A percentile compares a stretch with the other conserved stretches of the same genome.
Conservation (phyloP, 2,113 vertebrate genomes). For the Oxygymnocypris stewartii region DNA sequence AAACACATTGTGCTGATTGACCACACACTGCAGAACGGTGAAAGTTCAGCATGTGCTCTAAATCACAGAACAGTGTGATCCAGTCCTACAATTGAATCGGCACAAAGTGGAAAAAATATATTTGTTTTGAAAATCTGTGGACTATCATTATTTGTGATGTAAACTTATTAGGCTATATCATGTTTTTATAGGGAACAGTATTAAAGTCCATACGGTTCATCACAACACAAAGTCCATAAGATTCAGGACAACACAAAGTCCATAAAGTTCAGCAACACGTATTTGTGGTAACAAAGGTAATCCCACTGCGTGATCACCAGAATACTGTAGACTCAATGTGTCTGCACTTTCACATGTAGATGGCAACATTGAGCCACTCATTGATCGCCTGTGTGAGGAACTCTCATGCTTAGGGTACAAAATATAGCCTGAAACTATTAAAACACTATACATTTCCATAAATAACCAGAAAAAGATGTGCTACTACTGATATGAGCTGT, state of each 20-base stretch:
- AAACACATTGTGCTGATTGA: neutral
- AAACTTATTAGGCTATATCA: neutral
- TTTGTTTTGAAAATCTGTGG: conserved; percentile 5
- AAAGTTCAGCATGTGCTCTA: conserved; percentile 4
- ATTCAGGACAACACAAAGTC: neutral
- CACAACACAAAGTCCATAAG: too few species aligned
- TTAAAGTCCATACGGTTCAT: neutral
- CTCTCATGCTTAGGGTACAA: neutral
- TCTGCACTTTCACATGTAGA: neutral
- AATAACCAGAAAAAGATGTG: too few species aligned
- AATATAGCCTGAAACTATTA: neutral
- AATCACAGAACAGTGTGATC: conserved; percentile 8
- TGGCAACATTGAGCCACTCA: neutral
- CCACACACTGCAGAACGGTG: neutral
- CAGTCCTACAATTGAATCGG: neutral
- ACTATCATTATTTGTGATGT: neutral
- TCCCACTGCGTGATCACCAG: neutral
- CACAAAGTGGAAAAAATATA: neutral
- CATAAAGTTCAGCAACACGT: neutral
- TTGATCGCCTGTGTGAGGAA: neutral
- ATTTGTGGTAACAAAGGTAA: neutral
- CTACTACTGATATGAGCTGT: neutral
- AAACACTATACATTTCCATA: neutral
- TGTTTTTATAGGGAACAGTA: neutral
- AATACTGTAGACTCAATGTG: neutral